phyloP scores from a whole-genome alignment of 1,140 invertebrate genomes.

The Leguminivora glycinivorella region DNA sequence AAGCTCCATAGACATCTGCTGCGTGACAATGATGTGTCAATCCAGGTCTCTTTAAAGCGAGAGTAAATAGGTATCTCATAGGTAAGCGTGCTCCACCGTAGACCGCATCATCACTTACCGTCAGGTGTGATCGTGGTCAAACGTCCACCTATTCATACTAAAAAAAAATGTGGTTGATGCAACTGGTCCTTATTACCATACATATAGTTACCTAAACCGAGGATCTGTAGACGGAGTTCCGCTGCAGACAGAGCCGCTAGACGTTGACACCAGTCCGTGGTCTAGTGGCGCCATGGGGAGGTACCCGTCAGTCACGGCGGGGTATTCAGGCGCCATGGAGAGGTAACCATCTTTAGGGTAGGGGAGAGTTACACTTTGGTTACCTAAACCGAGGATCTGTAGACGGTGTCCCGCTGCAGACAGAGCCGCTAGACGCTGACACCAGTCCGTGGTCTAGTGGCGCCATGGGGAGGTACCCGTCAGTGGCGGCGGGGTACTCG shows the following conservation, averaged over 20 bases:
- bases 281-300: conserved; percentile 10
- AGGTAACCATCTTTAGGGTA: conserved; percentile 54
- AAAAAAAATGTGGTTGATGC: too few species aligned
- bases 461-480: conserved; percentile 24
- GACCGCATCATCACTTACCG: too few species aligned
- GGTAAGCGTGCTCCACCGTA: too few species aligned
- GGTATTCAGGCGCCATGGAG: conserved; percentile 53
- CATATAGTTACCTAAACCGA: conserved; percentile 47
- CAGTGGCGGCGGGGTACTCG: conserved; percentile 16
- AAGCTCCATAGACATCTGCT: too few species aligned
- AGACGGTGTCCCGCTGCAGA: conserved; percentile 83
- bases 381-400: conserved; percentile 66
- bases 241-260: conserved; percentile 84
- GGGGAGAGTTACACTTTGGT: conserved; percentile 22
- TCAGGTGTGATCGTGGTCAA: too few species aligned
- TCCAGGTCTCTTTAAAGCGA: too few species aligned
- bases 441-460: neutral
- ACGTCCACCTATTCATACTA: too few species aligned
- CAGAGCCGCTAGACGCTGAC: conserved; percentile 80
- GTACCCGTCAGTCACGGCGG: neutral
- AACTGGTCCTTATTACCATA: too few species aligned
- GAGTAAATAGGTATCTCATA: too few species aligned
- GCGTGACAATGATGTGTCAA: too few species aligned
- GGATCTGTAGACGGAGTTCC: conserved; percentile 79
- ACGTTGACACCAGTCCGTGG: conserved; percentile 46